Evolutionary conservation across 2,888 invertebrate genomes (phyloP).

Genomic region (Sepiola atlantica): DNA sequence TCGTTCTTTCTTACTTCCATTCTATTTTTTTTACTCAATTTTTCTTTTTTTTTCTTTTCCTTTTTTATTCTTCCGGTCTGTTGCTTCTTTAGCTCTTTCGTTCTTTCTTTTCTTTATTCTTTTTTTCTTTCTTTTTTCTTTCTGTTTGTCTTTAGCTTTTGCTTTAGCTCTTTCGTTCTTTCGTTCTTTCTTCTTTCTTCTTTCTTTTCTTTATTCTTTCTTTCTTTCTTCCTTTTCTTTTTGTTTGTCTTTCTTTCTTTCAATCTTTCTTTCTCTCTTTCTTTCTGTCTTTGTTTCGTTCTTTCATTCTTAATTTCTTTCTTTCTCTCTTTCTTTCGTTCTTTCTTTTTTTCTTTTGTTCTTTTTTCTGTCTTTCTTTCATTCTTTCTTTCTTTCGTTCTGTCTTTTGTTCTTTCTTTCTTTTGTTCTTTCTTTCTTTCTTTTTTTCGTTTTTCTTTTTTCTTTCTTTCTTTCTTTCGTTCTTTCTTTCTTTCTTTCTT

Average conservation of each 20-base stretch:
- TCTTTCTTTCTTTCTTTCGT: background rate
- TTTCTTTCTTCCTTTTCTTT: background rate
- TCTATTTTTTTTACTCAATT: too few species aligned
- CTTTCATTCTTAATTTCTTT: background rate
- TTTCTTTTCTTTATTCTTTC: background rate
- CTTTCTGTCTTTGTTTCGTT: background rate
- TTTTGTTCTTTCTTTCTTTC: background rate
- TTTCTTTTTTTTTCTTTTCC: too few species aligned
- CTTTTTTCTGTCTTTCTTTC: background rate
- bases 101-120: too few species aligned
- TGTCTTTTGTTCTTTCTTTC: background rate
- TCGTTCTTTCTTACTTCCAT: too few species aligned
- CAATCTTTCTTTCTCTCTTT: background rate
- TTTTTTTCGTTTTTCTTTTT: background rate
- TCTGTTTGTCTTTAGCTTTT: too few species aligned
- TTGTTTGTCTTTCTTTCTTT: background rate
- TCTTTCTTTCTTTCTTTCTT: background rate
- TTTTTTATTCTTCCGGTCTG: too few species aligned
- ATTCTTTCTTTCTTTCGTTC: background rate
- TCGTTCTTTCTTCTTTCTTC: background rate
- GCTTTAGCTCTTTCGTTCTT: too few species aligned
- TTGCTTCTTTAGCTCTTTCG: too few species aligned
- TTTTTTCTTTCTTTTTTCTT: too few species aligned
- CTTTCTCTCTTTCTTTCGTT: background rate
- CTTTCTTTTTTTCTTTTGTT: background rate